Evolutionary conservation across 2,888 invertebrate genomes (phyloP).

Genomic region (Lepidonotus clava): DNA sequence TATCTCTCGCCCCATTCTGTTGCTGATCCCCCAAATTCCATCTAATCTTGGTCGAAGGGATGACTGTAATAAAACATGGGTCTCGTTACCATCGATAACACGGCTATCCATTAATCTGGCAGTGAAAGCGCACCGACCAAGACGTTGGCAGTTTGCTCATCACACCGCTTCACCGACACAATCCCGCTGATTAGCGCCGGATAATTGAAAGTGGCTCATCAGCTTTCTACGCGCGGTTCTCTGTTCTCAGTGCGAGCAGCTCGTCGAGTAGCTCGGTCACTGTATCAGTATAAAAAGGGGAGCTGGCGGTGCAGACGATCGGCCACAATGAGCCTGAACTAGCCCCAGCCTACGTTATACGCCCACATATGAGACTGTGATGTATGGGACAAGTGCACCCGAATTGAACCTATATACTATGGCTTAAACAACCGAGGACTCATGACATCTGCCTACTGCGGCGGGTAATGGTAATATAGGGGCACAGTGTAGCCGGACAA

Average conservation of each 20-base stretch:
- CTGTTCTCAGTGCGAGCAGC: too few species aligned
- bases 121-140: neutral
- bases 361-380: too few species aligned
- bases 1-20: neutral
- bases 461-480: too few species aligned
- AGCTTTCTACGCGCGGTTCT: neutral
- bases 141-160: neutral
- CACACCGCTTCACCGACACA: slow-evolving; percentile 30
- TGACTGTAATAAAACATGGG: slow-evolving; percentile 28
- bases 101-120: slow-evolving; percentile 4
- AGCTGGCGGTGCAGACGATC: neutral
- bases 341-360: too few species aligned
- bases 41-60: slow-evolving; percentile 19
- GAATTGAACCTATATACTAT: too few species aligned
- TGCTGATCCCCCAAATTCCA: slow-evolving; percentile 18
- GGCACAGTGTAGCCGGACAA: too few species aligned
- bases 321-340: too few species aligned
- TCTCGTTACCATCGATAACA: slow-evolving; percentile 32
- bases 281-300: neutral
- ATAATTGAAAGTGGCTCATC: slow-evolving; percentile 45
- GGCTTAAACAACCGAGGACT: too few species aligned
- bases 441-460: too few species aligned
- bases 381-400: too few species aligned
- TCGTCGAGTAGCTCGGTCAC: neutral
- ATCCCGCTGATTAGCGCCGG: slow-evolving; percentile 30